Evolutionary conservation across 2,113 vertebrate species (phyloP).

Genomic region (Montifringilla adamsi): DNA sequence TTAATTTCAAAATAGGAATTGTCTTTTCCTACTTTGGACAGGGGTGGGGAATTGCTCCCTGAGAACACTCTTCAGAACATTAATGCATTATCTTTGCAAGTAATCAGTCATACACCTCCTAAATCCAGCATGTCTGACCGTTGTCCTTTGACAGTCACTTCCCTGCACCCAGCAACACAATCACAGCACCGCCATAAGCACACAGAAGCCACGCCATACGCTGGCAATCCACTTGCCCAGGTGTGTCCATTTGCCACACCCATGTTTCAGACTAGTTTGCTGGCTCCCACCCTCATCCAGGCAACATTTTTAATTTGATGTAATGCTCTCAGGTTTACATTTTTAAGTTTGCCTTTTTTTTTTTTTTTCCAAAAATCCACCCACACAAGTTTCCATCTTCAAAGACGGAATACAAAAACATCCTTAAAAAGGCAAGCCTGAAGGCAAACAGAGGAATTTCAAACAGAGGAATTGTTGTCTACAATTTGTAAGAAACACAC

Average conservation of each 20-base stretch:
- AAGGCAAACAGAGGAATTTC: neutral
- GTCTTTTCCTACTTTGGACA: neutral
- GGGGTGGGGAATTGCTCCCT: neutral
- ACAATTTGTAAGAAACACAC: neutral
- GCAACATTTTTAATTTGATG: neutral
- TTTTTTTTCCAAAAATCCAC: neutral
- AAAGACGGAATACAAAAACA: rapidly evolving
- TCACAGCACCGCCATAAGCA: neutral
- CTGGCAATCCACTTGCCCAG: rapidly evolving
- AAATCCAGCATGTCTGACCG: neutral
- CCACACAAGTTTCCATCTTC: neutral
- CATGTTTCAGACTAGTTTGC: neutral
- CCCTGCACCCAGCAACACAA: neutral
- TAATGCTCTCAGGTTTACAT: neutral
- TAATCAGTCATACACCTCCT: neutral
- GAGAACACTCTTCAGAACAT: neutral
- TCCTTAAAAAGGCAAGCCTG: neutral
- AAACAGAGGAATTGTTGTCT: neutral
- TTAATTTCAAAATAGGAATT: neutral
- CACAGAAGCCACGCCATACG: neutral
- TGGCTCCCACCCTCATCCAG: neutral
- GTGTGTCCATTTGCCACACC: neutral
- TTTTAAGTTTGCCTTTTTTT: neutral
- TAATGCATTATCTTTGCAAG: neutral
- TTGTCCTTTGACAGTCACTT: neutral